These are phyloP conservation scores for Monarcha castaneiventris DNA, from an alignment of 2,113 vertebrate species.

Conservation along the genomic window DNA sequence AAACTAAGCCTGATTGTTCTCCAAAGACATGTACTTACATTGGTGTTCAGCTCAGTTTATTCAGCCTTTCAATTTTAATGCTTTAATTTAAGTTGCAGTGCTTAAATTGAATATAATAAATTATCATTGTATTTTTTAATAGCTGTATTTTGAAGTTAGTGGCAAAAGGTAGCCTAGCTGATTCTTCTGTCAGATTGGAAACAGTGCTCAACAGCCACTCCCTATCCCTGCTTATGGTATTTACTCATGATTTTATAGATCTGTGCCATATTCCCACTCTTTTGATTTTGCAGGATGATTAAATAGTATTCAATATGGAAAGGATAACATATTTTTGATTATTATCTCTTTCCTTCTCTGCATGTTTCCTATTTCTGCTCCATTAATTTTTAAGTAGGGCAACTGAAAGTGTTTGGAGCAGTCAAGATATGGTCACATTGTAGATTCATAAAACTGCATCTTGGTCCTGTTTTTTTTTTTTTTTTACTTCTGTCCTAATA, in stretches of 20 bases:
- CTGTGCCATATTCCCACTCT: neutral
- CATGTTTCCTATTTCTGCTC: neutral
- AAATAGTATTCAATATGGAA: neutral
- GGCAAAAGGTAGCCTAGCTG: neutral
- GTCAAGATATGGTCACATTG: neutral
- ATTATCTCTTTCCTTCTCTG: neutral
- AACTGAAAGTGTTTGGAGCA: neutral
- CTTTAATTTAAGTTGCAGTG: neutral
- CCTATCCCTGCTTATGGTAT: neutral
- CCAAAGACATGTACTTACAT: neutral
- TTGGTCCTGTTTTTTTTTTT: neutral
- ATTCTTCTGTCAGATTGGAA: neutral
- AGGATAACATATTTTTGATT: neutral
- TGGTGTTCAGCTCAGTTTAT: constrained; percentile 8
- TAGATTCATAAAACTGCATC: neutral
- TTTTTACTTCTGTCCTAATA: neutral
- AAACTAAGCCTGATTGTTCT: neutral
- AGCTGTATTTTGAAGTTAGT: neutral
- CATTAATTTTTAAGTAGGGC: neutral
- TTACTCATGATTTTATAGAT: neutral
- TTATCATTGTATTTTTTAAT: neutral
- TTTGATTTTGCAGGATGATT: neutral
- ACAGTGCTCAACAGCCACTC: neutral
- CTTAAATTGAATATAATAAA: constrained; percentile 16
- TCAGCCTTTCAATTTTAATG: neutral